Percentiles rank a stretch among this genome's conserved stretches.
Evolutionary conservation across 1,140 invertebrate genomes (phyloP).

Genomic region (Wasmannia auropunctata): DNA sequence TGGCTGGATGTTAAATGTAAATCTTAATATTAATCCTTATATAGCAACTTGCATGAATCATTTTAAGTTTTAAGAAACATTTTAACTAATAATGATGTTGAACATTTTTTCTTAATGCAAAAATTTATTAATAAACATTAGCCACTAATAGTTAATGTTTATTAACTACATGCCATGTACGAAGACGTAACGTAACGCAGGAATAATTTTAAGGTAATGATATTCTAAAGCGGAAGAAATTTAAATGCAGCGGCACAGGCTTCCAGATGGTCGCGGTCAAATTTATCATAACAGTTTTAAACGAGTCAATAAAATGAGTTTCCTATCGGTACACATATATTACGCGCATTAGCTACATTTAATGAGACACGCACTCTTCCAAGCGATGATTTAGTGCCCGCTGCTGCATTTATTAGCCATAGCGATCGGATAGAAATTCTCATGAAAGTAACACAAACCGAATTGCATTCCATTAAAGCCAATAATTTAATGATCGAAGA

Average conservation of each 20-base stretch:
- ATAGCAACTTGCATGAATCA: neutral
- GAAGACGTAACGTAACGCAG: neutral
- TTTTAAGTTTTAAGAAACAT: neutral
- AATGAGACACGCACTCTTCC: slow-evolving; percentile 17
- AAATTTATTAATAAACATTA: neutral
- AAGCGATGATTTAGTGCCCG: slow-evolving; percentile 6
- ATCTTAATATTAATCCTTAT: neutral
- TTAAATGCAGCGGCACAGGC: neutral
- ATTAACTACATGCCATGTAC: neutral
- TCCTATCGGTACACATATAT: slow-evolving; percentile 12
- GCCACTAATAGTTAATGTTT: neutral
- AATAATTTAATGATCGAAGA: neutral
- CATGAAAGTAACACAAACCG: slow-evolving; percentile 7
- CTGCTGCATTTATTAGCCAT: slow-evolving; percentile 5
- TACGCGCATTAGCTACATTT: neutral
- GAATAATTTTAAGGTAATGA: slow-evolving; percentile 1
- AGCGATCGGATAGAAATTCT: slow-evolving; percentile 13
- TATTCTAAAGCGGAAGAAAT: slow-evolving; percentile 16
- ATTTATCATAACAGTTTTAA: slow-evolving; percentile 29
- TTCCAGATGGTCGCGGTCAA: slow-evolving; percentile 10
- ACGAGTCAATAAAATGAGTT: slow-evolving; percentile 10
- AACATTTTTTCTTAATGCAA: neutral
- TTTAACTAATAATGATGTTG: neutral
- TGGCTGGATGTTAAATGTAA: no score
- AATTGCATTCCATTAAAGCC: slow-evolving; percentile 2